Conservation (phyloP, 2,113 vertebrate genomes). For the Centropristis striata region DNA sequence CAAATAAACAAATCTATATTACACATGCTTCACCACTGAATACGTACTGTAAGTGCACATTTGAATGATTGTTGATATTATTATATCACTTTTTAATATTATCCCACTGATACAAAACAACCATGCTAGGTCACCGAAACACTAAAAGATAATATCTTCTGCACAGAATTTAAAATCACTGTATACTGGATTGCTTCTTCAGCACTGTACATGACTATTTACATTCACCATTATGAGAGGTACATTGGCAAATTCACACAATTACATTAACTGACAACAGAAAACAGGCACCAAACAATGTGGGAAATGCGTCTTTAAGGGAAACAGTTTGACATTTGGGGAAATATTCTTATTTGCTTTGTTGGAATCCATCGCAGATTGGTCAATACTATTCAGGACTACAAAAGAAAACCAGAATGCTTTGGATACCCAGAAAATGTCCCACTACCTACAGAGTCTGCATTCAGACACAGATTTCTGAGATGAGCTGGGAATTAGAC, state of each 20-base stretch:
- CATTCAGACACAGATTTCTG: too few relatives aligned
- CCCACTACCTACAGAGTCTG: too few relatives aligned
- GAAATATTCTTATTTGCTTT: not conserved
- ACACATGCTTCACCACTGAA: slow-evolving; percentile 28
- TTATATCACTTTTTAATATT: slow-evolving; percentile 22
- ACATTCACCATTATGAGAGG: slow-evolving; percentile 64
- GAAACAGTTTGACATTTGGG: not conserved
- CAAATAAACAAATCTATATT: slow-evolving; percentile 35
- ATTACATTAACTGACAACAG: slow-evolving; percentile 22
- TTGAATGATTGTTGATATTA: slow-evolving; percentile 1
- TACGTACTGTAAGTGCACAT: slow-evolving; percentile 38
- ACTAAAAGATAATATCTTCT: not conserved
- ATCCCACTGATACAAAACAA: slow-evolving; percentile 35
- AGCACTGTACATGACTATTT: slow-evolving; percentile 32
- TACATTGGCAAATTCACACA: slow-evolving; percentile 33
- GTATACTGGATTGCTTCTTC: not conserved
- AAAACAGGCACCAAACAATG: slow-evolving; percentile 23
- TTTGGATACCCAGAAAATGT: too few relatives aligned
- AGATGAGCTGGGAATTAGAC: too few relatives aligned
- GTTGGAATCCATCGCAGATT: not conserved
- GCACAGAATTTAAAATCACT: slow-evolving; percentile 9
- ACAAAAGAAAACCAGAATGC: too few relatives aligned
- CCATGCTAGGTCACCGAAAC: slow-evolving; percentile 34
- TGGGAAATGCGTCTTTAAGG: not conserved
- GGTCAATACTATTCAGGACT: too few relatives aligned